Evolutionary conservation across 2,888 invertebrate genomes (phyloP).

Genomic region (Drosophila crucigera): DNA sequence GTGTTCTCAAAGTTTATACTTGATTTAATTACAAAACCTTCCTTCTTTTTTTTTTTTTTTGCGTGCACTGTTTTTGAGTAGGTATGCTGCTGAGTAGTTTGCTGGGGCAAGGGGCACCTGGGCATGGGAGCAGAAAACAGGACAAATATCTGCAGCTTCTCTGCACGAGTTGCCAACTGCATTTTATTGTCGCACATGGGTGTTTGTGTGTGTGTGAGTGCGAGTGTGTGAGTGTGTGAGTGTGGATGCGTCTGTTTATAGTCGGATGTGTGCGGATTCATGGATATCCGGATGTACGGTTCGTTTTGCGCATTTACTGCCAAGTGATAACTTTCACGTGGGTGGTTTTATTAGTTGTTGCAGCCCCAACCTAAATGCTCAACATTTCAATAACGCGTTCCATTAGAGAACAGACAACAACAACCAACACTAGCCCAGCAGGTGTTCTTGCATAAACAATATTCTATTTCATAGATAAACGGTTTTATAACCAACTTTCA

Average conservation of each 20-base stretch:
- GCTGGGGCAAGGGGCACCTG: neutral
- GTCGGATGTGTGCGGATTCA: slow-evolving; percentile 41
- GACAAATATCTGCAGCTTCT: slow-evolving; percentile 52
- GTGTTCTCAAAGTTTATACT: neutral
- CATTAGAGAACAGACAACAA: slow-evolving; percentile 31
- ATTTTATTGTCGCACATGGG: slow-evolving; percentile 68
- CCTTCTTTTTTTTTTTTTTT: no score
- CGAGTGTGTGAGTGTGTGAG: neutral
- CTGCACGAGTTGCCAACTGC: slow-evolving; percentile 66
- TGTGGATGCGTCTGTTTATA: slow-evolving; percentile 27
- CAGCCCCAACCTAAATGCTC: neutral
- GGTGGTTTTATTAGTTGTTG: slow-evolving; percentile 66
- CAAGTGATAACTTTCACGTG: slow-evolving; percentile 73
- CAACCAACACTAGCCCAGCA: slow-evolving; percentile 6
- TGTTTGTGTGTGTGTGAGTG: slow-evolving; percentile 3
- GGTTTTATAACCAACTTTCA: neutral
- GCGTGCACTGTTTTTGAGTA: slow-evolving; percentile 12
- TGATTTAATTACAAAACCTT: neutral
- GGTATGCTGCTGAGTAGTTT: neutral
- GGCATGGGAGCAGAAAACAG: slow-evolving; percentile 16
- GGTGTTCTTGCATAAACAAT: slow-evolving; percentile 34
- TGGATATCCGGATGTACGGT: slow-evolving; percentile 61
- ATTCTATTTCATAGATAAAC: slow-evolving; percentile 15
- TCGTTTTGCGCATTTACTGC: slow-evolving; percentile 69
- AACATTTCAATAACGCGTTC: slow-evolving; percentile 36